Conservation (phyloP, 1,140 invertebrate species). For the Cotesia vestalis region DNA sequence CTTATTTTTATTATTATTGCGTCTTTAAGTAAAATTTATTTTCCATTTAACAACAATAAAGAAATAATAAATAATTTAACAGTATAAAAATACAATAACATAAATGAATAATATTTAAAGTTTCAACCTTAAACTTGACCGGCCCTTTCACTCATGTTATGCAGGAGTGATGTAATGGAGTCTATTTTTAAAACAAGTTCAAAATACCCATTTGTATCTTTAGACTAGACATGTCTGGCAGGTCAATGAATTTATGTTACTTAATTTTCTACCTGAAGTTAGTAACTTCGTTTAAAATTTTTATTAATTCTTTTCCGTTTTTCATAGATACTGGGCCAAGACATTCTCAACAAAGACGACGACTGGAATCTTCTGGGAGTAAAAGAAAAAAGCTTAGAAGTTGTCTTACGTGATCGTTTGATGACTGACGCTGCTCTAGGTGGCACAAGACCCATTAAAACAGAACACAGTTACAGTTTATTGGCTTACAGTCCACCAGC, state of each 20-base stretch:
- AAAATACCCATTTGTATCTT: not conserved
- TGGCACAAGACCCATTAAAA: constrained; percentile 78
- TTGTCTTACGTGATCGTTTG: constrained; percentile 85
- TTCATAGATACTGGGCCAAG: constrained; percentile 51
- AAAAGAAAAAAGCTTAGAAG: constrained; percentile 61
- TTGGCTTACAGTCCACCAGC: constrained; percentile 69
- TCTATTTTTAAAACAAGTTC: too few species aligned
- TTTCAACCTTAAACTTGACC: constrained; percentile 57
- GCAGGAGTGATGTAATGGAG: not conserved
- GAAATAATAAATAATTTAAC: too few species aligned
- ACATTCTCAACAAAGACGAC: constrained; percentile 56
- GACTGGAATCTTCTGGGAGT: constrained; percentile 53
- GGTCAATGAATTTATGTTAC: not conserved
- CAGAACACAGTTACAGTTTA: constrained; percentile 85
- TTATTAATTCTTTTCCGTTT: not conserved
- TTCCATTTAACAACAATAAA: too few species aligned
- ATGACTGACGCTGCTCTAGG: constrained; percentile 89
- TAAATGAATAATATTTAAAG: not conserved
- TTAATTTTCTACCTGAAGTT: not conserved
- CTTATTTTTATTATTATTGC: too few species aligned
- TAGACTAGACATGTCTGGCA: not conserved
- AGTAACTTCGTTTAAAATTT: too few species aligned
- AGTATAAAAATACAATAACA: not conserved
- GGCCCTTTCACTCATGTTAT: constrained; percentile 22
- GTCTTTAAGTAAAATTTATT: too few species aligned